phyloP scores from a whole-genome alignment of 2,888 invertebrate genomes.

The Entomobrya proxima region DNA sequence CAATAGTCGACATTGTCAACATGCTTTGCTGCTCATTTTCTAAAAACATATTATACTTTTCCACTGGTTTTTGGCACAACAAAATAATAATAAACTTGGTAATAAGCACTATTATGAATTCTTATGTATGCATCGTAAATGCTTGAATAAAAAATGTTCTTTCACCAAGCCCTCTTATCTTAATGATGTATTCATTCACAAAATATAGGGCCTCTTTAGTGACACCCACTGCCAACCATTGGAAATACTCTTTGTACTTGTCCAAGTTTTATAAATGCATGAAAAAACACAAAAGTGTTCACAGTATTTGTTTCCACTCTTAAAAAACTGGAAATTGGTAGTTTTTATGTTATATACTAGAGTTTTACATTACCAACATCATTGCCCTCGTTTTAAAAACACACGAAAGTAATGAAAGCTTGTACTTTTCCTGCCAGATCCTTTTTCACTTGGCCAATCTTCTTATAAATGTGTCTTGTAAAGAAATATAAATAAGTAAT shows the following conservation, averaged over 20 bases:
- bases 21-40: not conserved
- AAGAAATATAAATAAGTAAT: not conserved
- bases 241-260: not conserved
- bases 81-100: not conserved
- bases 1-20: not conserved
- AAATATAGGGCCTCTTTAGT: not conserved
- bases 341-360: too few species aligned
- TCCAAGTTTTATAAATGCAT: not conserved
- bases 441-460: not conserved
- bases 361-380: too few species aligned
- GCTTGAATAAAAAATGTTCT: not conserved
- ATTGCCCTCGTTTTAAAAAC: too few species aligned
- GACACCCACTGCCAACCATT: too few species aligned
- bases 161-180: not conserved
- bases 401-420: too few species aligned
- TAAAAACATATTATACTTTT: not conserved
- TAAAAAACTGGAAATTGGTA: too few species aligned
- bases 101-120: not conserved
- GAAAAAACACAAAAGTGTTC: too few species aligned
- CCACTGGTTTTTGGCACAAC: not conserved
- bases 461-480: too few species aligned
- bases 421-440: too few species aligned
- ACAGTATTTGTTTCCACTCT: too few species aligned
- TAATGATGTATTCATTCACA: conserved; percentile 20
- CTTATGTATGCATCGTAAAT: not conserved